These are phyloP conservation scores for Trachelipus rathkii DNA, from an alignment of 1,140 invertebrate genomes.

Conservation along the genomic window DNA sequence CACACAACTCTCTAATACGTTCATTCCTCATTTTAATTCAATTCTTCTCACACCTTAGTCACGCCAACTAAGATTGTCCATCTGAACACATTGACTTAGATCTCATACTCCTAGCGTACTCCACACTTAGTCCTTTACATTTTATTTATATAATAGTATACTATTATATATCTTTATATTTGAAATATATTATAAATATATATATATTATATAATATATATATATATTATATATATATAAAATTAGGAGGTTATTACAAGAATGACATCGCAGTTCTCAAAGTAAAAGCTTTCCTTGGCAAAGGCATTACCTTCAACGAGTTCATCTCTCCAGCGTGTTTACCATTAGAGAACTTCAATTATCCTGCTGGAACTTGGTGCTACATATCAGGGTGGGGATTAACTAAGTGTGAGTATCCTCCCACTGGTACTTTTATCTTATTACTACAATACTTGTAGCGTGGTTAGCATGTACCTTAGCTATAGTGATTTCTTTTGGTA, in stretches of 20 bases:
- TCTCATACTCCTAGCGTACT: too few relatives aligned
- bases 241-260: conserved; percentile 30
- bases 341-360: conserved; percentile 21
- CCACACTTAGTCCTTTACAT: too few relatives aligned
- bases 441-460: too few relatives aligned
- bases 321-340: conserved; percentile 39
- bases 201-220: conserved; percentile 11
- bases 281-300: conserved; percentile 22
- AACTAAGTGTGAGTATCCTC: conserved; percentile 51
- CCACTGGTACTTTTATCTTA: neutral
- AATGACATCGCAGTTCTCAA: conserved; percentile 41
- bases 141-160: too few relatives aligned
- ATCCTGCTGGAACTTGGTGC: conserved; percentile 56
- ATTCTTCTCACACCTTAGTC: too few relatives aligned
- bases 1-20: too few relatives aligned
- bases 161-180: too few relatives aligned
- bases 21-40: too few relatives aligned
- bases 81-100: too few relatives aligned
- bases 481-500: conserved; percentile 26
- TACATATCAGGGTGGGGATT: conserved; percentile 78
- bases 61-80: too few relatives aligned
- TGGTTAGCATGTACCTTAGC: too few relatives aligned
- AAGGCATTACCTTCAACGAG: conserved; percentile 33
- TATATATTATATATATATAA: neutral
- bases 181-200: too few relatives aligned